A percentile compares a stretch with the other conserved stretches of the same genome.
Conservation (phyloP, 1,140 invertebrate genomes). For the Diabrotica undecimpunctata region DNA sequence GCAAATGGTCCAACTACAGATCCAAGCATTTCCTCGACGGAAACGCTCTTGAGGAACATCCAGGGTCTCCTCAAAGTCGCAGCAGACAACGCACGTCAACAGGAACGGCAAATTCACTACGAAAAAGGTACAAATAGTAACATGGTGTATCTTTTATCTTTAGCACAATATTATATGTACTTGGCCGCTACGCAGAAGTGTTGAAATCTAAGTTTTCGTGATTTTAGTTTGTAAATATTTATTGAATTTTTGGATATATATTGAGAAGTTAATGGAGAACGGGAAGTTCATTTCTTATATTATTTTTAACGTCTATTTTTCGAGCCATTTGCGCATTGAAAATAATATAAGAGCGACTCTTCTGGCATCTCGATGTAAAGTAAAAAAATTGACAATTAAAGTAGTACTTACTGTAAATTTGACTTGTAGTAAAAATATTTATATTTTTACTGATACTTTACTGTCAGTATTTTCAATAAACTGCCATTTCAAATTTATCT, state of each 20-base stretch:
- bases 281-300: conserved; percentile 7
- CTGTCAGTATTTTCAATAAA: no score
- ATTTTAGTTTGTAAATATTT: conserved; percentile 18
- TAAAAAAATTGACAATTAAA: neutral
- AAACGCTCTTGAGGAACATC: conserved; percentile 90
- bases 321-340: no score
- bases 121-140: conserved; percentile 81
- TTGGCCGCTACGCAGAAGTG: conserved; percentile 47
- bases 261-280: neutral
- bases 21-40: conserved; percentile 72
- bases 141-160: conserved; percentile 47
- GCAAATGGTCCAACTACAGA: conserved; percentile 51
- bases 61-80: conserved; percentile 92
- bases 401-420: conserved; percentile 20
- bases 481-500: no score
- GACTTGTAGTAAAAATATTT: conserved; percentile 15
- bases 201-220: conserved; percentile 25
- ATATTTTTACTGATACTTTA: no score
- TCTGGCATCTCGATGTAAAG: no score
- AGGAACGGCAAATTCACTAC: conserved; percentile 91
- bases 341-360: no score
- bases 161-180: conserved; percentile 49
- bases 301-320: no score
- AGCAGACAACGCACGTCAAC: conserved; percentile 90
- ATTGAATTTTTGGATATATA: conserved; percentile 2